Percentiles rank a stretch among this genome's conserved stretches.
Evolutionary conservation across 2,797 vertebrate genomes (phyloP).

Genomic region (Peromyscus melanophrys): DNA sequence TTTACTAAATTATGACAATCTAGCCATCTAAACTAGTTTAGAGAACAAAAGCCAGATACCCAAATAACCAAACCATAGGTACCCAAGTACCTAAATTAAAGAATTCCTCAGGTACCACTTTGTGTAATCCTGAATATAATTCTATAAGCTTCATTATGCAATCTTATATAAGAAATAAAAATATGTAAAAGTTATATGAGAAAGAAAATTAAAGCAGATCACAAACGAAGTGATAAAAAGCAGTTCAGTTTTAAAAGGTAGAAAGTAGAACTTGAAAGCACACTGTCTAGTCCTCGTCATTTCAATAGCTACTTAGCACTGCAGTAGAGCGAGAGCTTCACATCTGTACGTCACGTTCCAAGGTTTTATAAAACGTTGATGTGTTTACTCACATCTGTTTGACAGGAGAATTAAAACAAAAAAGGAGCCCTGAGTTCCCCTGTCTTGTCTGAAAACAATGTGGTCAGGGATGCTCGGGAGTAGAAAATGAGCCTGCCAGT

Average conservation of each 20-base stretch:
- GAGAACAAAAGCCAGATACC: background rate
- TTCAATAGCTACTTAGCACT: background rate
- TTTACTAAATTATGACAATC: background rate
- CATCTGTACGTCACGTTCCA: background rate
- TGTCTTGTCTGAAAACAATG: background rate
- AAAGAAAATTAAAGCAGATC: slow-evolving; percentile 21
- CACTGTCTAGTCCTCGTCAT: background rate
- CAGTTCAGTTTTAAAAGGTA: slow-evolving; percentile 17
- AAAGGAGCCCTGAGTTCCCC: background rate
- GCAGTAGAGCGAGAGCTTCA: background rate
- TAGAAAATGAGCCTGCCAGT: background rate
- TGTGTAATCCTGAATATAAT: background rate
- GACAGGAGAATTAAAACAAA: background rate
- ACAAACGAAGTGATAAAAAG: slow-evolving; percentile 22
- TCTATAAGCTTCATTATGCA: background rate
- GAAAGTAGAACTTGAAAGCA: background rate
- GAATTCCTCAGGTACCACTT: background rate
- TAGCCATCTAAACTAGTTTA: background rate
- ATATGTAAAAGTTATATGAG: background rate
- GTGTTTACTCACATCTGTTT: background rate
- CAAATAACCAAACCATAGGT: background rate
- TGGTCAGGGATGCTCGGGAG: background rate
- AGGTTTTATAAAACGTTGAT: background rate
- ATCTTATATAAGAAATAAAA: slow-evolving; percentile 5
- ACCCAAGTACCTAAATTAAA: background rate